A percentile compares a stretch with the other conserved stretches of the same genome.
Conservation (phyloP, 2,797 vertebrate species). For the Tadarida brasiliensis region DNA sequence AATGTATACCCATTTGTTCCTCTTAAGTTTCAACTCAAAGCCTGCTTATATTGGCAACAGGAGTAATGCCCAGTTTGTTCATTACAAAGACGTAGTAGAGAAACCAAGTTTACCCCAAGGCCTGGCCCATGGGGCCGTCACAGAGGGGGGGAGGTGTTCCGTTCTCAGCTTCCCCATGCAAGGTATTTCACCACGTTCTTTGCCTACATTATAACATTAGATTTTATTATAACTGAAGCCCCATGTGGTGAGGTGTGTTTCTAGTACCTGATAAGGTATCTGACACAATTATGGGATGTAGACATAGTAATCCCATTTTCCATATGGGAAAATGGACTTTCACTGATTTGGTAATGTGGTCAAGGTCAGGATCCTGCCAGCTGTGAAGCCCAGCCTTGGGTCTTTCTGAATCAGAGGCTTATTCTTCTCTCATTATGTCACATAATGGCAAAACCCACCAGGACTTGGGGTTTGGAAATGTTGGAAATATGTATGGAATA, state of each 20-base stretch:
- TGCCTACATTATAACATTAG: neutral
- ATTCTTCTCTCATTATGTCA: neutral
- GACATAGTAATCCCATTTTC: neutral
- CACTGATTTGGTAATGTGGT: neutral
- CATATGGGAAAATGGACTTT: neutral
- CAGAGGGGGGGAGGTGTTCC: neutral
- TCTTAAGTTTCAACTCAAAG: neutral
- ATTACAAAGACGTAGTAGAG: neutral
- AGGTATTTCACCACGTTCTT: neutral
- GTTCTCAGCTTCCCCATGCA: neutral
- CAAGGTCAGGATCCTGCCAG: neutral
- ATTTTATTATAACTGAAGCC: conserved; percentile 10
- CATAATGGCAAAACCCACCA: neutral
- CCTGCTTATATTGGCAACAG: neutral
- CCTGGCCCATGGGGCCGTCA: neutral
- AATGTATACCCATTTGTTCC: neutral
- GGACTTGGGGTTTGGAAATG: neutral
- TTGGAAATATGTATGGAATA: neutral
- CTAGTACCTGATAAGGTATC: neutral
- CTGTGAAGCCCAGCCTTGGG: neutral
- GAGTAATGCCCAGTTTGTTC: neutral
- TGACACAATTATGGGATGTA: neutral
- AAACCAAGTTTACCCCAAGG: neutral
- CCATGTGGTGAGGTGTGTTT: neutral
- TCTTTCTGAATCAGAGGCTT: neutral